A percentile compares a stretch with the other conserved stretches of the same genome.
Conservation (phyloP, 2,888 invertebrate species). For the Steinernema carpocapsae region DNA sequence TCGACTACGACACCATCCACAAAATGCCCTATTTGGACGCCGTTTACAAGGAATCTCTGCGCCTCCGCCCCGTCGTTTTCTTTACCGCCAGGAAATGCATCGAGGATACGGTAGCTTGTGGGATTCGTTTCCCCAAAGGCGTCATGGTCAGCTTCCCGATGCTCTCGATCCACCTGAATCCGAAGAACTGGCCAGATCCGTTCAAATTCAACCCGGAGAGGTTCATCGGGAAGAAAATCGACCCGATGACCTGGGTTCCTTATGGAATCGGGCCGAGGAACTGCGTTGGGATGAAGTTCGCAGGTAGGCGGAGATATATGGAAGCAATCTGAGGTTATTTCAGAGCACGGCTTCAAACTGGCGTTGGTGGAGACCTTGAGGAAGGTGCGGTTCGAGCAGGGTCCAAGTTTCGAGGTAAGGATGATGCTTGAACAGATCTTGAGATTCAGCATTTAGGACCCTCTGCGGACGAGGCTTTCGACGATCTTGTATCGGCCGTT, state of each 20-base stretch:
- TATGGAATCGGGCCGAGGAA: conserved; percentile 40
- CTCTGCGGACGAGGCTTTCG: not conserved
- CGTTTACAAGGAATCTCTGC: conserved; percentile 40
- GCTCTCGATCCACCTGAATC: conserved; percentile 40
- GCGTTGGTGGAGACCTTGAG: not conserved
- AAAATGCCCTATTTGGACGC: conserved; percentile 41
- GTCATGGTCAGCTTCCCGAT: conserved; percentile 35
- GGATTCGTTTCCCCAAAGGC: conserved; percentile 34
- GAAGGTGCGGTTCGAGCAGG: not conserved
- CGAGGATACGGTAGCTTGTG: not conserved
- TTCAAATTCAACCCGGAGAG: conserved; percentile 43
- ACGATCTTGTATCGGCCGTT: not conserved
- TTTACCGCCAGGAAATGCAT: conserved; percentile 21
- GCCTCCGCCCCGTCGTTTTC: conserved; percentile 35
- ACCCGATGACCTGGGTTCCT: conserved; percentile 41
- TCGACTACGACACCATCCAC: conserved; percentile 33
- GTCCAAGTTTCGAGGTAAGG: not conserved
- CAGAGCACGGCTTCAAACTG: not conserved
- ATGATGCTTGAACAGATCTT: too few relatives aligned
- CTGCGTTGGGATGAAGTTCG: conserved; percentile 26
- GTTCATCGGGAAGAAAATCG: conserved; percentile 31
- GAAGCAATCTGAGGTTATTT: too few relatives aligned
- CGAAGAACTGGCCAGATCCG: conserved; percentile 42
- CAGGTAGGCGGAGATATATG: too few relatives aligned
- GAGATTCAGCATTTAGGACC: not conserved